Base-by-base conservation (phyloP, 1,140 invertebrate genomes). In the Drosophila pseudoobscura region DNA sequence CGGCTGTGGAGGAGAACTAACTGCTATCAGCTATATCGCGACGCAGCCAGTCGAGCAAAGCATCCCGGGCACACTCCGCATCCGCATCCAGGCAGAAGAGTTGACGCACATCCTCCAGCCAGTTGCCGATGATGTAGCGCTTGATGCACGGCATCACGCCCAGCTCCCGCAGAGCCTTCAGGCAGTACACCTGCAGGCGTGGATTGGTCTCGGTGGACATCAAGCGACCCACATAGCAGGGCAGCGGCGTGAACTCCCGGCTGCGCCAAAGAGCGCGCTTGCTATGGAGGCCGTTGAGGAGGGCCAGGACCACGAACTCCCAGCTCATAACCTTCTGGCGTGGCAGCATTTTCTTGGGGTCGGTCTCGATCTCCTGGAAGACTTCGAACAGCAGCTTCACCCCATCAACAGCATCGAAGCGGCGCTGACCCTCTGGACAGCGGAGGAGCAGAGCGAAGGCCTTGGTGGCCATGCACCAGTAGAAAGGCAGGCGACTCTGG, bases 91-190 rank as follows among this genome's bases (percentile, higher is more conserved):
- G 50, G 50, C 85, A 89, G 1, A 35, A 15, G 3, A 88, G 26
- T 15, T 51, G 24, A 9, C 62, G 47, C 2, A 91, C 57, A 11
- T 73, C 65, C 15, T 47, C 13, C 31, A 89, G 24, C 75, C 89
- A 91, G 17, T 84, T 84, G 44, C 35, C 71, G 0, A 69, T 71
- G 7, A 91, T 88, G 11, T 78, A 91, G 15, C 82, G 66, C 52
- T 91, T 89, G 24, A 62, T 66, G 55, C 76, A 84, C 0, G 89
- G 89, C 89, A 91, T 91, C 6, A 71, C 69, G 3, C 63, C 75
- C 50, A 91, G 49, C 13, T 78, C 60, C 0, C 89, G 74, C 6
- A 91, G 26, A 0, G 22, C 41, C 55, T 76, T 64, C n/a, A 83
- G 41, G 51, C 79, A 84, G 20, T 80, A 78, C 13, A 91, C 43